A percentile compares a stretch with the other conserved stretches of the same genome.
Evolutionary conservation across 2,113 vertebrate species (phyloP).

Genomic region (Odontophorus gujanensis): DNA sequence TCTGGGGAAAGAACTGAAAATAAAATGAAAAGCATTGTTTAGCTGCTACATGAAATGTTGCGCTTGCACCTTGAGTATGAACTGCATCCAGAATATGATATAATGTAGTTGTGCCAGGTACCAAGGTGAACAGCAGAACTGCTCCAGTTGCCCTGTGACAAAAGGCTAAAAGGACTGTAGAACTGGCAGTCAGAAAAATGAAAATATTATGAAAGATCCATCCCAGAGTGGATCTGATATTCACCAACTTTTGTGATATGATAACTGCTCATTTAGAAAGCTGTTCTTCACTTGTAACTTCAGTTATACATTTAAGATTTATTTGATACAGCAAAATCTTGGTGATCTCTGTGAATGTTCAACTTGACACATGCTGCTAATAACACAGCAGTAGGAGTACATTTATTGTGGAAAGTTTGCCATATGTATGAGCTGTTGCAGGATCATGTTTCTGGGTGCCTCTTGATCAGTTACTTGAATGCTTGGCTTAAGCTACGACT

Average conservation of each 20-base stretch:
- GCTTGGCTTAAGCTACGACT: neutral
- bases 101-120: neutral
- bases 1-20: neutral
- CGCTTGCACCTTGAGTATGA: neutral
- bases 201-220: neutral
- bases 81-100: neutral
- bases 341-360: neutral
- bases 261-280: neutral
- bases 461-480: neutral
- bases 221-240: neutral
- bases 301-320: neutral
- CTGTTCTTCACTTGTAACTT: neutral
- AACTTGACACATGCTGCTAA: neutral
- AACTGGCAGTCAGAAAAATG: neutral
- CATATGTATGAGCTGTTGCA: neutral
- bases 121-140: neutral
- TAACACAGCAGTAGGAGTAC: neutral
- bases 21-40: neutral
- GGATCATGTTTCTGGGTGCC: neutral
- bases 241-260: neutral
- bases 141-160: neutral
- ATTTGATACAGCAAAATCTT: neutral
- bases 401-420: neutral
- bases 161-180: neutral
- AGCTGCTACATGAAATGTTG: neutral